These are phyloP conservation scores for Trachymyrmex cornetzi DNA, from an alignment of 1,140 invertebrate genomes.

Conservation along the genomic window DNA sequence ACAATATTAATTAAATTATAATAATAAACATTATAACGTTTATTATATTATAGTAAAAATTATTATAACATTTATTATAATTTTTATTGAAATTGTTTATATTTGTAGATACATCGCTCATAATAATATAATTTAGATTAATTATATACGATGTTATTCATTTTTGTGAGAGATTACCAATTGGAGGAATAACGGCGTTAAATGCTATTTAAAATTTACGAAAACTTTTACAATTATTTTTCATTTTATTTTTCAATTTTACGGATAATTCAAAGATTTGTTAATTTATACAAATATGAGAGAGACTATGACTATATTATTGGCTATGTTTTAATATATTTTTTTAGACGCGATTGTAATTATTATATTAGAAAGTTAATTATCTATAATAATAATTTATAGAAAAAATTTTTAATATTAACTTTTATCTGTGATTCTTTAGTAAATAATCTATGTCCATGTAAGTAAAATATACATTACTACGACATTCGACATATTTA, in stretches of 20 bases:
- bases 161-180: constrained; percentile 3
- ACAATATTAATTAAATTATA: constrained; percentile 11
- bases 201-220: not conserved
- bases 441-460: constrained; percentile 44
- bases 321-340: constrained; percentile 64
- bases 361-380: constrained; percentile 54
- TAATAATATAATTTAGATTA: constrained; percentile 51
- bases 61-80: constrained; percentile 34
- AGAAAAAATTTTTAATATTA: constrained; percentile 47
- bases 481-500: constrained; percentile 43
- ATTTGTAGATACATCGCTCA: not conserved
- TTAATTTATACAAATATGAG: constrained; percentile 39
- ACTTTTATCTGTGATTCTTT: constrained; percentile 60
- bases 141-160: not conserved
- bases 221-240: constrained; percentile 30
- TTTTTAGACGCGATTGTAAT: constrained; percentile 52
- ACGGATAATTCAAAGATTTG: constrained; percentile 22
- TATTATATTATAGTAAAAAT: constrained; percentile 15
- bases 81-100: constrained; percentile 12
- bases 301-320: constrained; percentile 49
- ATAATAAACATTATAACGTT: not conserved
- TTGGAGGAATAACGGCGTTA: not conserved
- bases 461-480: constrained; percentile 51
- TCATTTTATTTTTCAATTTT: constrained; percentile 23
- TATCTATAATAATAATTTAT: constrained; percentile 59